Percentiles rank a stretch among this genome's conserved stretches.
Conservation (phyloP, 2,888 invertebrate genomes). For the Elegia similella region DNA sequence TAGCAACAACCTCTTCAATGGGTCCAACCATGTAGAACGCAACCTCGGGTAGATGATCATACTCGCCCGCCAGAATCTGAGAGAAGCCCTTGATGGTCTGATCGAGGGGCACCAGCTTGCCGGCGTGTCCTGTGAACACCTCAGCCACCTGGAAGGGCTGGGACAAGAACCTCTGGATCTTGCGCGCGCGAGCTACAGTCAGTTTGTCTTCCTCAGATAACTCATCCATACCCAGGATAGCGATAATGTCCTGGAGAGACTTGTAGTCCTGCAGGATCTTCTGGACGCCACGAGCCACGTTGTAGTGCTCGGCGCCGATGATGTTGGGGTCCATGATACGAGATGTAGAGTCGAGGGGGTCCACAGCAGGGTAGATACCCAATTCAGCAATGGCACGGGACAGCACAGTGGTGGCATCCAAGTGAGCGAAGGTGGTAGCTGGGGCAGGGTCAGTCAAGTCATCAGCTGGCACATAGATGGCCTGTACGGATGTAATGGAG, state of each 20-base stretch:
- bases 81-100: constrained; percentile 95
- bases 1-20: constrained; percentile 92
- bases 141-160: constrained; percentile 97
- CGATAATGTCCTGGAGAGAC: constrained; percentile 92
- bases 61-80: constrained; percentile 90
- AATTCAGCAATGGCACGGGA: constrained; percentile 96
- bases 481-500: constrained; percentile 97
- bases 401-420: constrained; percentile 97
- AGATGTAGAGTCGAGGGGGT: constrained; percentile 96
- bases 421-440: constrained; percentile 97
- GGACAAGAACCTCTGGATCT: constrained; percentile 96
- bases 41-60: constrained; percentile 94
- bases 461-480: constrained; percentile 97
- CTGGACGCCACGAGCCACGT: constrained; percentile 94
- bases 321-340: constrained; percentile 97
- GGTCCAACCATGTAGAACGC: constrained; percentile 98
- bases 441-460: constrained; percentile 98
- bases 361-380: constrained; percentile 97
- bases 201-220: constrained; percentile 97
- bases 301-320: constrained; percentile 94
- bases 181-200: constrained; percentile 95
- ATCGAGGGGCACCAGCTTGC: constrained; percentile 92
- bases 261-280: constrained; percentile 94
- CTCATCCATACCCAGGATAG: constrained; percentile 92
- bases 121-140: constrained; percentile 95